Evolutionary conservation across 1,140 invertebrate genomes (phyloP).

Genomic region (Acyrthosiphon pisum): DNA sequence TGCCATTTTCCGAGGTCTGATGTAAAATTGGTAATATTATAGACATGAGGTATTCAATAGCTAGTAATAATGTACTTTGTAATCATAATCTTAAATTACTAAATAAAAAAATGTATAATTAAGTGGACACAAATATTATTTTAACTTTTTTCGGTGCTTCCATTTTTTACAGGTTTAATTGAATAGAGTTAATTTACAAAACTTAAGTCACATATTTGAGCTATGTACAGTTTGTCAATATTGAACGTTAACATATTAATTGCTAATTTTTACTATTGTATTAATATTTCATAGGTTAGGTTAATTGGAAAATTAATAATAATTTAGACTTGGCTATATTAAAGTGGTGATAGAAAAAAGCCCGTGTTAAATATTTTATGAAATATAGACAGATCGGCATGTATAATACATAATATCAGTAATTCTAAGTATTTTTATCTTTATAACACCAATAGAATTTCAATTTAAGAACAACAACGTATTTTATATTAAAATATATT

Average conservation of each 20-base stretch:
- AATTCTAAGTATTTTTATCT: not conserved
- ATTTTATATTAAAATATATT: not conserved
- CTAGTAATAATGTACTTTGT: not conserved
- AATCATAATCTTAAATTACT: too few relatives aligned
- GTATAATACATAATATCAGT: too few relatives aligned
- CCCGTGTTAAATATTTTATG: not conserved
- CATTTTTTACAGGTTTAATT: not conserved
- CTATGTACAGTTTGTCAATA: not conserved
- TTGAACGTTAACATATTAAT: not conserved
- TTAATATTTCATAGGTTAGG: not conserved
- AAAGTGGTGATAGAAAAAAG: not conserved
- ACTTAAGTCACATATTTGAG: not conserved
- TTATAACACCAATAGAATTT: not conserved
- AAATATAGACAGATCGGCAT: not conserved
- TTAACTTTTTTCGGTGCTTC: not conserved
- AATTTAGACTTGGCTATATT: not conserved
- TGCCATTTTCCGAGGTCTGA: not conserved
- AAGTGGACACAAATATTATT: too few relatives aligned
- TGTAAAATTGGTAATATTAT: not conserved
- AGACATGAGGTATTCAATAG: not conserved
- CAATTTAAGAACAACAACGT: not conserved
- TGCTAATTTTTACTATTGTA: not conserved
- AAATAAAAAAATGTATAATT: too few relatives aligned
- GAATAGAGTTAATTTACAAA: not conserved
- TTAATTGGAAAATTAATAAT: not conserved